Percentiles rank a stretch among this genome's conserved stretches.
phyloP scores from a whole-genome alignment of 2,797 vertebrate species.

The Tapirus indicus region DNA sequence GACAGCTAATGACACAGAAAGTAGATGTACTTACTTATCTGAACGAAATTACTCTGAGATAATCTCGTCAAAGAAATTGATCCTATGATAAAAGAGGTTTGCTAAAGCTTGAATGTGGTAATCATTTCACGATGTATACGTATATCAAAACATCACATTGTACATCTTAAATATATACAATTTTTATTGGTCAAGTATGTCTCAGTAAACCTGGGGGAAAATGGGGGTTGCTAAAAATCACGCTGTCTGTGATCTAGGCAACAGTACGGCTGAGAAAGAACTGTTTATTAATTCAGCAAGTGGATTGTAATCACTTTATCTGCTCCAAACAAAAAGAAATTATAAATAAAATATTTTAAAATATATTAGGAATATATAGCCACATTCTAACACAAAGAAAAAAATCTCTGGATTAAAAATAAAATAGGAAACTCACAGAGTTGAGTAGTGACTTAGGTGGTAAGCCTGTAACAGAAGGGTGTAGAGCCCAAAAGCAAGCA shows the following conservation, averaged over 20 bases:
- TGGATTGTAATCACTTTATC: neutral
- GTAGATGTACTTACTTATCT: neutral
- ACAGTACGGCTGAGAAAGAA: neutral
- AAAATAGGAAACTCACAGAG: neutral
- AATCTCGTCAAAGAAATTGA: neutral
- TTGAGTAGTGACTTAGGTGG: neutral
- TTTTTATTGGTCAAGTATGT: neutral
- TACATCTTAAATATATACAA: neutral
- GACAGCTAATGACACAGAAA: neutral
- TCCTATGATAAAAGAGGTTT: neutral
- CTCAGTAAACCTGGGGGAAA: neutral
- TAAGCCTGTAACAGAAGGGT: neutral
- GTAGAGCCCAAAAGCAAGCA: neutral
- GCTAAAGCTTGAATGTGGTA: neutral
- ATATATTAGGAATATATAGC: neutral
- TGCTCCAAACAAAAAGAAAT: neutral
- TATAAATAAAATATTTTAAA: neutral
- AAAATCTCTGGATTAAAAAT: neutral
- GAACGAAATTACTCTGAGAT: neutral
- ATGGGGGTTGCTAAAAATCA: neutral
- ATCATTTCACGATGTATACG: neutral
- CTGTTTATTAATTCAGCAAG: neutral
- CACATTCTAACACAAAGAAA: neutral
- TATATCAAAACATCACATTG: neutral
- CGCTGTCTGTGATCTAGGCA: neutral